Base-by-base conservation (phyloP, 2,797 vertebrate species). In the Heteromormyrus szaboi region DNA sequence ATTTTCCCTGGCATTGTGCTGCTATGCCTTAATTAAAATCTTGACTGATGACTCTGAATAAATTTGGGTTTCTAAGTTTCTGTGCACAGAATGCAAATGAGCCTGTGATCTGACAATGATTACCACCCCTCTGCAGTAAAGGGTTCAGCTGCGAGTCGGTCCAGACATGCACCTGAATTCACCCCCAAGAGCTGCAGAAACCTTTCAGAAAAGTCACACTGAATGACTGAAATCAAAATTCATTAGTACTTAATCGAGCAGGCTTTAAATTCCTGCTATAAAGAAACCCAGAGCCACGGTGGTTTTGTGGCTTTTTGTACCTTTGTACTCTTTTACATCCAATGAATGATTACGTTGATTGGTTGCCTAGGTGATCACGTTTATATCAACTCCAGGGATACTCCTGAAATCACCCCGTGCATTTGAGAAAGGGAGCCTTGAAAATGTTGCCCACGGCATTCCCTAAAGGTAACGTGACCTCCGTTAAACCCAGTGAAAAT, bases 21-120 rank as follows among this genome's bases (percentile, higher is more conserved):
- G 88, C 87, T 90, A 85, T 89, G 91, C 91, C 91, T 94, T 95
- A 94, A 95, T 95, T 95, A 94, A 94, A 95, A 94, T 94, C 93
- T 92, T 93, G 94, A 94, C 93, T 92, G 93, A 94, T 94, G 94
- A 94, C 91, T 93, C 89, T 83, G 91, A 92, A 89, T 89, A 88
- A 89, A 89, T 89, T 89, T 89, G 81, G 81, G 84, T 86, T 86
- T 86, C 37, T 51, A 41, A 79, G 68, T 56, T 81, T 84, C 88
- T 83, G 89, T 83, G 88, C 85, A 53, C n/a, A 29, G 89, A 90
- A 90, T 90, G 88, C 88, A 87, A 87, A 88, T 76, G 48, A 90
- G 88, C 86, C 76, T 22, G 19, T 76, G 79, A 89, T 72, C 83
- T 53, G 81, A 88, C 88, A 87, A 88, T 86, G 84, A 90, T 81